These are phyloP conservation scores for Orchestia grillus DNA, from an alignment of 1,140 invertebrate species.

Conservation along the genomic window DNA sequence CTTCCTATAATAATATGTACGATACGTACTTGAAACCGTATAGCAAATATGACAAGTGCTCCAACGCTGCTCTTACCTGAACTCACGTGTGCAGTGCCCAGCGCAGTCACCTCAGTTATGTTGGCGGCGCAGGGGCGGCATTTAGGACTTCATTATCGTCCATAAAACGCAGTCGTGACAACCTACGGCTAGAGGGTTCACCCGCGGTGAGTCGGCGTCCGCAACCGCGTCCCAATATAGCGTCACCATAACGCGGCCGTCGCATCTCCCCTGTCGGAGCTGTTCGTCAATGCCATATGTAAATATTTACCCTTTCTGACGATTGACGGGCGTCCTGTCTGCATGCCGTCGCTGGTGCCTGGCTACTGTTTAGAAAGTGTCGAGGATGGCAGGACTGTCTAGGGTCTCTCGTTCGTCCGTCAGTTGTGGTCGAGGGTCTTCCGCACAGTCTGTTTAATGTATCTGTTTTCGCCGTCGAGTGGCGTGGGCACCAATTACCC, in stretches of 20 bases:
- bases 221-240: slow-evolving; percentile 29
- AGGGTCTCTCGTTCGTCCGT: slow-evolving; percentile 43
- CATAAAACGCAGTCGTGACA: background rate
- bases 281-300: slow-evolving; percentile 56
- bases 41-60: background rate
- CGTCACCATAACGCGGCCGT: slow-evolving; percentile 12
- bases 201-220: background rate
- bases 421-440: background rate
- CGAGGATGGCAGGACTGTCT: slow-evolving; percentile 56
- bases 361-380: slow-evolving; percentile 56
- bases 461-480: slow-evolving; percentile 1
- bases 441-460: slow-evolving; percentile 22
- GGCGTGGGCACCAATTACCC: background rate
- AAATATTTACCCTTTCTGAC: slow-evolving; percentile 54
- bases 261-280: slow-evolving; percentile 19
- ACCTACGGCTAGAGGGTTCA: background rate
- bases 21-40: background rate
- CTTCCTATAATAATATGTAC: background rate
- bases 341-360: slow-evolving; percentile 53
- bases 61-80: background rate
- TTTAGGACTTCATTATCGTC: slow-evolving; percentile 5
- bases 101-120: background rate
- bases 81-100: background rate
- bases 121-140: background rate
- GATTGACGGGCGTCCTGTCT: slow-evolving; percentile 56